Evolutionary conservation across 2,113 vertebrate species (phyloP).

Genomic region (Caloenas nicobarica): DNA sequence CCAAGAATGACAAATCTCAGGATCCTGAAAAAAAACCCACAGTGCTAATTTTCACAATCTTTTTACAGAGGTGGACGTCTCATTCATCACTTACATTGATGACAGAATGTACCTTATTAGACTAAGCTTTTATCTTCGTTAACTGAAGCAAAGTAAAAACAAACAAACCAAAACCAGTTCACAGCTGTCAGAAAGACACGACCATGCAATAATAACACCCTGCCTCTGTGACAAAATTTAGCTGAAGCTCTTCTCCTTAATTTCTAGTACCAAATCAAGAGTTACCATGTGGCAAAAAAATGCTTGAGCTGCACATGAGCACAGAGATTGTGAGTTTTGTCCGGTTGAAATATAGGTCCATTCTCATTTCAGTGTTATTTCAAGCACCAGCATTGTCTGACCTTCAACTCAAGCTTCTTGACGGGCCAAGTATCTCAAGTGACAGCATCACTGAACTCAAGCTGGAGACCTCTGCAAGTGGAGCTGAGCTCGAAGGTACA

Average conservation of each 20-base stretch:
- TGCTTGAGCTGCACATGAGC: not conserved
- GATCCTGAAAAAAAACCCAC: not conserved
- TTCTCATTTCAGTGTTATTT: not conserved
- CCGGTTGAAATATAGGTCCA: rapidly evolving
- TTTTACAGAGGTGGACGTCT: not conserved
- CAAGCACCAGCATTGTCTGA: not conserved
- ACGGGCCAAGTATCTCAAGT: not conserved
- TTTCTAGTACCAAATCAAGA: not conserved
- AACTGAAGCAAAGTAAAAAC: not conserved
- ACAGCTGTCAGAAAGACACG: not conserved
- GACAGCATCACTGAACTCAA: not conserved
- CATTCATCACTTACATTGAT: not conserved
- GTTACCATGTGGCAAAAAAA: not conserved
- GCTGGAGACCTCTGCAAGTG: not conserved
- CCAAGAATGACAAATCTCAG: not conserved
- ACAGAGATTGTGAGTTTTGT: not conserved
- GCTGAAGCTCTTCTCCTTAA: not conserved
- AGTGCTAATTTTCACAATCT: not conserved
- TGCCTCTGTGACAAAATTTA: not conserved
- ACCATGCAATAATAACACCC: not conserved
- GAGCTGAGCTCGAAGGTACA: not conserved
- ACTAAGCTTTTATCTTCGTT: not conserved
- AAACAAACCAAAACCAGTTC: not conserved
- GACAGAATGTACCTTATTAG: not conserved
- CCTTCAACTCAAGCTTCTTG: not conserved